These are phyloP conservation scores for Macrotus californicus DNA, from an alignment of 2,113 vertebrate genomes.

Conservation along the genomic window DNA sequence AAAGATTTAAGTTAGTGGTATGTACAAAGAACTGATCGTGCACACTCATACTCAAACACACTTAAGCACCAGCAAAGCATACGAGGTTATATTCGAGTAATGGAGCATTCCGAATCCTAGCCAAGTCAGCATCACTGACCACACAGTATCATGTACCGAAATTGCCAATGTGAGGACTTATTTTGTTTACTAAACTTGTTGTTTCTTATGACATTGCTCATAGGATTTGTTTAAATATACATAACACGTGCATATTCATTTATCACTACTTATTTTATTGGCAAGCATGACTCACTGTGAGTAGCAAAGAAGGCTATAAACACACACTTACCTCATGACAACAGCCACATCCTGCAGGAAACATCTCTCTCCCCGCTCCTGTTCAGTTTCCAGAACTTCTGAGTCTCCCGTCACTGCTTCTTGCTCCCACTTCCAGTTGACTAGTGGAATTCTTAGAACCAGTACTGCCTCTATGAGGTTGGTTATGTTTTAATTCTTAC, in stretches of 20 bases:
- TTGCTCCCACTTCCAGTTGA: neutral
- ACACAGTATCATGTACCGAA: neutral
- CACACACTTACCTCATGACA: neutral
- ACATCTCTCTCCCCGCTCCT: neutral
- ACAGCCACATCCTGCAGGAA: neutral
- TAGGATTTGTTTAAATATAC: neutral
- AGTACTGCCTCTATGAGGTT: neutral
- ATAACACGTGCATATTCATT: neutral
- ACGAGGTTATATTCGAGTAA: neutral
- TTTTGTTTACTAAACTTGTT: neutral
- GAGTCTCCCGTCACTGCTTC: neutral
- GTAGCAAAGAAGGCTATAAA: neutral
- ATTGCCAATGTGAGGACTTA: neutral
- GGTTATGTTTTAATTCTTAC: neutral
- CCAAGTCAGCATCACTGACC: neutral
- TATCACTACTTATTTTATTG: constrained; percentile 18
- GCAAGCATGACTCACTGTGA: neutral
- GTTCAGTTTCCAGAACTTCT: neutral
- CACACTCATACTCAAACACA: neutral
- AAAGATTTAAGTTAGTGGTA: neutral
- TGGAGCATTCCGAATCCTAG: neutral
- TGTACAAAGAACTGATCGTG: neutral
- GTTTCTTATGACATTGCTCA: neutral
- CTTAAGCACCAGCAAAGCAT: neutral
- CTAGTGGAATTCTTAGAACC: neutral